phyloP scores from a whole-genome alignment of 2,888 invertebrate species.

The Xanthia icteritia region DNA sequence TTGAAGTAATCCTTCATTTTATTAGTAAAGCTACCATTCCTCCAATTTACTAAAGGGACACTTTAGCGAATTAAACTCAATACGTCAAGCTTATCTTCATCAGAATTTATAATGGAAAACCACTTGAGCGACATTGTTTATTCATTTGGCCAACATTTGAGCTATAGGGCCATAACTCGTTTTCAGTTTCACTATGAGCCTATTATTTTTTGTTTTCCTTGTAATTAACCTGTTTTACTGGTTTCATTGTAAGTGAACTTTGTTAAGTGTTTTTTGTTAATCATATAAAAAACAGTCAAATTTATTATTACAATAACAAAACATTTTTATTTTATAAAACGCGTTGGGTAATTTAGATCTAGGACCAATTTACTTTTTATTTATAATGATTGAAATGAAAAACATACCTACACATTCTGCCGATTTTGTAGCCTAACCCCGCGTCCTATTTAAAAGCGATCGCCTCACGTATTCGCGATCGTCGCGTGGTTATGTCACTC shows the following conservation, averaged over 20 bases:
- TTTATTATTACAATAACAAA: too few species aligned
- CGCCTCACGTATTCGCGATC: too few species aligned
- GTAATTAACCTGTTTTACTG: not conserved
- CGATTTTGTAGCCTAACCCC: not conserved
- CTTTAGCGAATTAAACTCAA: conserved; percentile 16
- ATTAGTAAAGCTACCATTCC: not conserved
- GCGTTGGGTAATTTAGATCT: too few species aligned
- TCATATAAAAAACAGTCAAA: not conserved
- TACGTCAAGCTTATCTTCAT: conserved; percentile 2
- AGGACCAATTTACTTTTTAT: not conserved
- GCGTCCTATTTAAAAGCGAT: too few species aligned
- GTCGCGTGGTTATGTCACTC: not conserved
- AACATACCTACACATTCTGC: not conserved
- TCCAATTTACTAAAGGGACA: conserved; percentile 6
- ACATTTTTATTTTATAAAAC: not conserved
- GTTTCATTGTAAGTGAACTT: conserved; percentile 3
- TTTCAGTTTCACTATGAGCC: not conserved
- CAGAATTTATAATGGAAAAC: conserved; percentile 6
- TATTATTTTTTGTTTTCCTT: conserved; percentile 19
- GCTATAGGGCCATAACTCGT: not conserved
- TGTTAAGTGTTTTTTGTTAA: not conserved
- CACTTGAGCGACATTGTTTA: conserved; percentile 4
- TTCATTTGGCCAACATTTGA: conserved; percentile 12
- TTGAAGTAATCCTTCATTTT: conserved; percentile 3
- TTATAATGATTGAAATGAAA: not conserved